Percentiles rank a stretch among this genome's conserved stretches.
Conservation (phyloP, 1,140 invertebrate species). For the Drosophila nasuta region DNA sequence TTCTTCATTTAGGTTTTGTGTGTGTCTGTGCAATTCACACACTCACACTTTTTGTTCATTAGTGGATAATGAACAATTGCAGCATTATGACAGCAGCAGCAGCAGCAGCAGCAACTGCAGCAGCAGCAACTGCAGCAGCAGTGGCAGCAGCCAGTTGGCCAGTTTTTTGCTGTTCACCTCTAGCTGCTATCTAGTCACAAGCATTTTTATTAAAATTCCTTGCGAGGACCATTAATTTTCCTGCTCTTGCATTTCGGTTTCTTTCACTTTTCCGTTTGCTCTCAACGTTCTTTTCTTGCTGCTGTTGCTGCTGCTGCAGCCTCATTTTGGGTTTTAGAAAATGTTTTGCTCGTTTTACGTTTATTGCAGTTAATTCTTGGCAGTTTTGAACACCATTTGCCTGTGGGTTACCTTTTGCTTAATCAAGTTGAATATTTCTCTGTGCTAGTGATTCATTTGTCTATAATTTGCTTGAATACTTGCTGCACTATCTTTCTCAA, state of each 20-base stretch:
- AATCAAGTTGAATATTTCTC: slow-evolving; percentile 11
- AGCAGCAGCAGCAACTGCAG: slow-evolving; percentile 39
- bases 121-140: slow-evolving; percentile 8
- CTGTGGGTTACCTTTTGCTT: slow-evolving; percentile 3
- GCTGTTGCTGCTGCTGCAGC: slow-evolving; percentile 32
- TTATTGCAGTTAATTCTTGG: slow-evolving; percentile 60
- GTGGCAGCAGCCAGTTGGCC: slow-evolving; percentile 66
- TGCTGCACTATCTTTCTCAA: background rate
- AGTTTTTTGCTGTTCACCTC: slow-evolving; percentile 71
- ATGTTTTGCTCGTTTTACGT: slow-evolving; percentile 55
- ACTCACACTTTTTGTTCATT: slow-evolving; percentile 80
- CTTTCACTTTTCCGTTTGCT: slow-evolving; percentile 26
- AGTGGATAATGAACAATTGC: slow-evolving; percentile 83
- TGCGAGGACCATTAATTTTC: slow-evolving; percentile 79
- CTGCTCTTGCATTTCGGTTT: slow-evolving; percentile 46
- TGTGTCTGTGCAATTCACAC: slow-evolving; percentile 44
- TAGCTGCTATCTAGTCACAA: slow-evolving; percentile 71
- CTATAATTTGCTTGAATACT: slow-evolving; percentile 9
- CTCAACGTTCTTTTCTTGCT: slow-evolving; percentile 32
- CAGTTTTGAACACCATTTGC: slow-evolving; percentile 26
- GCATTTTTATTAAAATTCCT: slow-evolving; percentile 83
- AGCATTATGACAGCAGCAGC: slow-evolving; percentile 78
- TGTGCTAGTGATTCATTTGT: slow-evolving; percentile 2
- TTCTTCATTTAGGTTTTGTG: slow-evolving; percentile 58
- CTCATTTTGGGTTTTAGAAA: slow-evolving; percentile 29